Conservation (phyloP, 2,113 vertebrate genomes). For the Scytalopus superciliaris region DNA sequence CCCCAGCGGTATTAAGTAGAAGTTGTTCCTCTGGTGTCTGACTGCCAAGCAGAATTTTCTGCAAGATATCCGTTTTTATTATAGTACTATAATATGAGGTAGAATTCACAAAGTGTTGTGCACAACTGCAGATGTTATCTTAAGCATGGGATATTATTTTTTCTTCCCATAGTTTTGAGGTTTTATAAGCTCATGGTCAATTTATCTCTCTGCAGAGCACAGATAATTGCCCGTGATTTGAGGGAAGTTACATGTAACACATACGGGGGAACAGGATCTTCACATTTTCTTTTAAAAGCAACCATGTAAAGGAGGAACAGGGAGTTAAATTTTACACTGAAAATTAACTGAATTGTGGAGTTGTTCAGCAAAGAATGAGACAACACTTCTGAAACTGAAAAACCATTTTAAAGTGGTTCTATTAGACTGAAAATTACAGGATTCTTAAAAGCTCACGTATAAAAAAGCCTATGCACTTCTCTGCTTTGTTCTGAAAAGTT, state of each 20-base stretch:
- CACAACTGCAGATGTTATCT: background rate
- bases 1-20: background rate
- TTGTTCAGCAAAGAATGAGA: background rate
- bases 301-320: background rate
- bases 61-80: background rate
- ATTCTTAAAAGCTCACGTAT: background rate
- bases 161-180: background rate
- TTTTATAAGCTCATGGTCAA: background rate
- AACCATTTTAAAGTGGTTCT: background rate
- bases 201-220: background rate
- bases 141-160: background rate
- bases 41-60: background rate
- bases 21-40: background rate
- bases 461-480: background rate
- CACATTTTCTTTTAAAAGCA: background rate
- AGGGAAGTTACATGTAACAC: background rate
- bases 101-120: background rate
- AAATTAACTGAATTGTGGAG: background rate
- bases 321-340: background rate
- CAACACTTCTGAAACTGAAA: background rate
- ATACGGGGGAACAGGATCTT: background rate
- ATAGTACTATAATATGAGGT: background rate
- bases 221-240: background rate
- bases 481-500: background rate
- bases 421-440: background rate